Base-by-base conservation (phyloP, 2,888 invertebrate species). In the Seira sanloemensis region DNA sequence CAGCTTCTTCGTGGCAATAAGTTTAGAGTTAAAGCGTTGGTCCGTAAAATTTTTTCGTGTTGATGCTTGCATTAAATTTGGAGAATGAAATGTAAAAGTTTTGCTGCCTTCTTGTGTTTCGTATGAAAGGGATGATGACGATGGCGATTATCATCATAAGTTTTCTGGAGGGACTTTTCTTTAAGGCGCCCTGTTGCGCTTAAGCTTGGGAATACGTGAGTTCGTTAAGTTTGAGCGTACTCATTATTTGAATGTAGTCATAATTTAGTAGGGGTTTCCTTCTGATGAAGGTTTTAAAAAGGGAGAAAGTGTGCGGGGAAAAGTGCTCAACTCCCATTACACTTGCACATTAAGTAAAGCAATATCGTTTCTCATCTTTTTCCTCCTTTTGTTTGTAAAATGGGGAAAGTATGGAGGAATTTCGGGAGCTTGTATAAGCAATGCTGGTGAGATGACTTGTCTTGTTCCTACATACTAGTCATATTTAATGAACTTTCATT, bases 241-340 rank as follows among this genome's bases (percentile, higher is more conserved):
- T 69, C 54, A 69, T 69, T 69, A 77, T 69, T 50, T 58, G 58
- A 54, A 69, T 69, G 77, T 7, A 77, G 21, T 16, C 54, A 69
- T 77, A 69, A 68, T 54, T 54, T 68, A 58, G 21, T 68, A 68
- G 5, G 66, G 58, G 75, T 65, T 69, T 71, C 72, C 71, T 76
- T 23, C 46, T 23, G 50, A 25, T 23, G 69, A 74, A 74, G 80
- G 81, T 71, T 82, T 72, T 72, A 72, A 69, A 24, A 66, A 62
- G 21, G 19, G 26, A 46, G 67, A 76, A 67, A 76, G 76, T 67
- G 37, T 12, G 9, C 26, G 58, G 69, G 58, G 72, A 82, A 37
- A 82, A 83, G 78, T 83, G 83, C 78, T 83, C 83, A 83, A 83
- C 67, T 83, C 83, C 83, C 83, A 83, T 83, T 83, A 83, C 78